These are phyloP conservation scores for Cosmia trapezina DNA, from an alignment of 2,888 invertebrate genomes.

Conservation along the genomic window DNA sequence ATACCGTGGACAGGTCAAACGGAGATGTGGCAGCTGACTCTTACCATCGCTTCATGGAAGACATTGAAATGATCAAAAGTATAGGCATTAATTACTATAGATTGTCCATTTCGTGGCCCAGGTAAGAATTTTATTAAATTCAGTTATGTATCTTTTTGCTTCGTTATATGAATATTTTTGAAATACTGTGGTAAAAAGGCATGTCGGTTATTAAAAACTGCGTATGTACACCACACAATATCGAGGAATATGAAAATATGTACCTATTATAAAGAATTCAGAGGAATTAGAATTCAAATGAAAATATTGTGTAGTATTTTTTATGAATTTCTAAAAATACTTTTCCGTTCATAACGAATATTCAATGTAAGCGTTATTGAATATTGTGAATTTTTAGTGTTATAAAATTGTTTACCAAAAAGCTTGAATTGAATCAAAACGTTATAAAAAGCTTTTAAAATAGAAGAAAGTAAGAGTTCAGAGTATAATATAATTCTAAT, in stretches of 20 bases:
- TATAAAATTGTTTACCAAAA: neutral
- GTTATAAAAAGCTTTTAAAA: too few relatives aligned
- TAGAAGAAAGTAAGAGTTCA: neutral
- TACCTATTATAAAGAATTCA: too few relatives aligned
- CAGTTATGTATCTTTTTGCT: neutral
- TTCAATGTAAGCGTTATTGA: neutral
- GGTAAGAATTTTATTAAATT: slow-evolving; percentile 71
- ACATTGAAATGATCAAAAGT: slow-evolving; percentile 90
- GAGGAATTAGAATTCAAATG: neutral
- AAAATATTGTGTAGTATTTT: neutral
- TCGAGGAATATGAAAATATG: neutral
- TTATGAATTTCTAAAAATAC: neutral
- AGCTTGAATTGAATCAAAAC: too few relatives aligned
- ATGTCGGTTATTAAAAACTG: neutral
- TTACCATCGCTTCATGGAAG: slow-evolving; percentile 91
- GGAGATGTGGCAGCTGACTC: slow-evolving; percentile 93
- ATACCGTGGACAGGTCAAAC: slow-evolving; percentile 88
- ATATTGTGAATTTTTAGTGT: neutral
- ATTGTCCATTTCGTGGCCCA: slow-evolving; percentile 94
- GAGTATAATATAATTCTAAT: neutral
- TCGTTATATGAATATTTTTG: neutral
- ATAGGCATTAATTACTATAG: slow-evolving; percentile 92
- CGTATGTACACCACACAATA: neutral
- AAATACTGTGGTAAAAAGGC: neutral
- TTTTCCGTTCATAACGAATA: neutral